These are phyloP conservation scores for Tauraco hartlaubi DNA, from an alignment of 2,797 vertebrate species.

Conservation along the genomic window DNA sequence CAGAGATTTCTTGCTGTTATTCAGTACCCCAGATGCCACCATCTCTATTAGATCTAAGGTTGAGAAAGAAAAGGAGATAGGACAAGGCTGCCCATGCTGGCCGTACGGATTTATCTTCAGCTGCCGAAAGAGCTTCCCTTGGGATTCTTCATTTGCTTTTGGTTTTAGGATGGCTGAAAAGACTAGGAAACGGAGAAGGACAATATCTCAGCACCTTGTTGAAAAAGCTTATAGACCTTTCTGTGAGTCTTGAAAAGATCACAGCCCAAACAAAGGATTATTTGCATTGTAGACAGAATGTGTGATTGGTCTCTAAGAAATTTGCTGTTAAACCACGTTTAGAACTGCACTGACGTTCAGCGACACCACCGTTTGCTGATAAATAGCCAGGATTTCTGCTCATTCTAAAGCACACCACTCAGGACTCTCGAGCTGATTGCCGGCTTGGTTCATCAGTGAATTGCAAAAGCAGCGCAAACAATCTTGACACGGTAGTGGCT, in stretches of 20 bases:
- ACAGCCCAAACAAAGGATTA: not conserved
- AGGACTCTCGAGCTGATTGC: not conserved
- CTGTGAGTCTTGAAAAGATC: not conserved
- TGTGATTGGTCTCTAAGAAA: not conserved
- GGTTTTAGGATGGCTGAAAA: not conserved
- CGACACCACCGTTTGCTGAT: not conserved
- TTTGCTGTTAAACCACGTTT: not conserved
- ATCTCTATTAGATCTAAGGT: not conserved
- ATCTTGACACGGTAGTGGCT: not conserved
- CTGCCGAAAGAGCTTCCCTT: not conserved
- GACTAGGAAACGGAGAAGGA: not conserved
- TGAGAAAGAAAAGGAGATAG: not conserved
- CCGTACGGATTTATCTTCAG: not conserved
- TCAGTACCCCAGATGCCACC: not conserved
- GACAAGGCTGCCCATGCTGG: not conserved
- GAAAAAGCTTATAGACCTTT: not conserved
- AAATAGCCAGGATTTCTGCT: not conserved
- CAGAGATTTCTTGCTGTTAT: not conserved
- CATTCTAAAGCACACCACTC: not conserved
- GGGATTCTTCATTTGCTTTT: not conserved
- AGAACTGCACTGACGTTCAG: not conserved
- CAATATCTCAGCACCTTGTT: fast-evolving
- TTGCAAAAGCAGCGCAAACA: not conserved
- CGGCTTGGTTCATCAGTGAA: not conserved
- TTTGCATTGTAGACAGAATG: not conserved